Evolutionary conservation across 2,113 vertebrate species (phyloP).

Genomic region (Talpa occidentalis): DNA sequence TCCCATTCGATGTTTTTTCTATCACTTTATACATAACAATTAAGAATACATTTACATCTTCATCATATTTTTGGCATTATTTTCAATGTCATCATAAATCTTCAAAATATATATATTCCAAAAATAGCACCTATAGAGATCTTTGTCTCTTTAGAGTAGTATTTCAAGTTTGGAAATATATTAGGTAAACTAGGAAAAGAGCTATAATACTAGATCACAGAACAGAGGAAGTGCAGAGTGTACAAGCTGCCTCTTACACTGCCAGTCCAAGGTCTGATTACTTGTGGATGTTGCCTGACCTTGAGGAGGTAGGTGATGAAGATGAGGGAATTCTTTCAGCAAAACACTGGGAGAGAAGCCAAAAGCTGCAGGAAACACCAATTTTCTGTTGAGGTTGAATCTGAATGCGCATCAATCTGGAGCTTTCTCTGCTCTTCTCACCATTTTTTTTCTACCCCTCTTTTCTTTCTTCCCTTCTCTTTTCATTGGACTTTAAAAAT

Average conservation of each 20-base stretch:
- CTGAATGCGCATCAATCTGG: background rate
- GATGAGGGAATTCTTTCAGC: background rate
- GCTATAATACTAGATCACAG: background rate
- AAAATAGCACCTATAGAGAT: background rate
- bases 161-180: slow-evolving; percentile 8
- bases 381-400: background rate
- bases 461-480: background rate
- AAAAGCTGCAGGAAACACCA: background rate
- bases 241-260: background rate
- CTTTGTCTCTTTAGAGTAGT: background rate
- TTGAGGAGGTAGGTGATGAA: background rate
- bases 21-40: slow-evolving; percentile 25
- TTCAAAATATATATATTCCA: too few relatives aligned
- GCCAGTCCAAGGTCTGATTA: background rate
- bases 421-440: background rate
- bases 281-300: background rate
- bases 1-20: background rate
- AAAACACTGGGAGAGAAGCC: background rate
- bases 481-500: background rate
- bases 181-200: background rate
- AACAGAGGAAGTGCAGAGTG: background rate
- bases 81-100: background rate
- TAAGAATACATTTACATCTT: background rate
- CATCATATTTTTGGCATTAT: slow-evolving; percentile 17
- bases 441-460: background rate